A percentile compares a stretch with the other conserved stretches of the same genome.
phyloP scores from a whole-genome alignment of 2,888 invertebrate species.

The Stratiomys singularior region DNA sequence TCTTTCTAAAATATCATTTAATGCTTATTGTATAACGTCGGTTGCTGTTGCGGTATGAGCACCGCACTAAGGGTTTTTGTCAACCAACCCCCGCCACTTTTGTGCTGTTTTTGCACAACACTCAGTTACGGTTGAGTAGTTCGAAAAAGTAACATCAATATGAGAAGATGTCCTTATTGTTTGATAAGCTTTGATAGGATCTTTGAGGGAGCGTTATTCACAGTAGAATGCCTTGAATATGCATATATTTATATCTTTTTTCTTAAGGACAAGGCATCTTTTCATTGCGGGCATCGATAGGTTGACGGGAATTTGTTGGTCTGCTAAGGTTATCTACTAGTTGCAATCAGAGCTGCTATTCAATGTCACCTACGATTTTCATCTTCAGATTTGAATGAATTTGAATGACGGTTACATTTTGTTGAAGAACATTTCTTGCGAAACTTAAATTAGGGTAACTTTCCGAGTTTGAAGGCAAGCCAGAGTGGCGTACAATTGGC shows the following conservation, averaged over 20 bases:
- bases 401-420: too few species aligned
- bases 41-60: neutral
- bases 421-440: too few species aligned
- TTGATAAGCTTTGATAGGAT: conserved; percentile 32
- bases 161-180: conserved; percentile 30
- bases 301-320: neutral
- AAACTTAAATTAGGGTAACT: too few species aligned
- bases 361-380: neutral
- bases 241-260: conserved; percentile 11
- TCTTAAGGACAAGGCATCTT: neutral
- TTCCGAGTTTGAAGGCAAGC: too few species aligned
- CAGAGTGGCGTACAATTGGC: too few species aligned
- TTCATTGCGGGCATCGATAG: neutral
- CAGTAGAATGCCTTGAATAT: neutral
- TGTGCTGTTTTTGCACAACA: conserved; percentile 1
- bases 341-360: conserved; percentile 11
- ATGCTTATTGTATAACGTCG: conserved; percentile 34
- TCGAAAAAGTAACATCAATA: conserved; percentile 23
- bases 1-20: conserved; percentile 45
- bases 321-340: neutral
- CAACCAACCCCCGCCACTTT: conserved; percentile 36
- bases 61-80: conserved; percentile 21
- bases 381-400: neutral
- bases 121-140: conserved; percentile 13
- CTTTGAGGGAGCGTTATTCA: conserved; percentile 1